Evolutionary conservation across 2,797 vertebrate genomes (phyloP).

Genomic region (Lepilemur ruficaudatus): DNA sequence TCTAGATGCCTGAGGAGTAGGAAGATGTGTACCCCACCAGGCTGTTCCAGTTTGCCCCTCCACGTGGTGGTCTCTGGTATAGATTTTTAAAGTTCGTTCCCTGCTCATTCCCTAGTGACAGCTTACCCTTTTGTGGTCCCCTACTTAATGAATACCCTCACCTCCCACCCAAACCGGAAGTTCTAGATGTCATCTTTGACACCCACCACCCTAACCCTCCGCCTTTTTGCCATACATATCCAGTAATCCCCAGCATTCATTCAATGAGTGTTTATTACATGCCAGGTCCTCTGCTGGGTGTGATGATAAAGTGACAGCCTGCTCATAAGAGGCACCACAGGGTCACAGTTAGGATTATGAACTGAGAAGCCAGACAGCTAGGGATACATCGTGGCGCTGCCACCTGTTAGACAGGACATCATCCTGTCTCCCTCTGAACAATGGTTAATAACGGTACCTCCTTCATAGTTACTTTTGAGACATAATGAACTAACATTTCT

Average conservation of each 20-base stretch:
- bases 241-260: background rate
- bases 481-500: background rate
- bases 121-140: background rate
- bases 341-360: background rate
- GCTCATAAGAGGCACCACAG: background rate
- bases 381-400: background rate
- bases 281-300: background rate
- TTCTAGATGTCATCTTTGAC: background rate
- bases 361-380: background rate
- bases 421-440: background rate
- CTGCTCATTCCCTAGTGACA: background rate
- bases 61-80: rapidly evolving
- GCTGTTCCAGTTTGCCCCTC: background rate
- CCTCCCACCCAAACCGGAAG: background rate
- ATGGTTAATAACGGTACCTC: background rate
- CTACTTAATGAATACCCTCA: background rate
- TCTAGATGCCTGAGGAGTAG: background rate
- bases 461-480: background rate
- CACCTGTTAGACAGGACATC: background rate
- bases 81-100: background rate
- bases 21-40: background rate
- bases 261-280: background rate
- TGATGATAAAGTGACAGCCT: background rate
- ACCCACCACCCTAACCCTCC: rapidly evolving
- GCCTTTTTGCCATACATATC: background rate